A percentile compares a stretch with the other conserved stretches of the same genome.
phyloP scores from a whole-genome alignment of 1,140 invertebrate genomes.

The Lutraria rhynchaena region DNA sequence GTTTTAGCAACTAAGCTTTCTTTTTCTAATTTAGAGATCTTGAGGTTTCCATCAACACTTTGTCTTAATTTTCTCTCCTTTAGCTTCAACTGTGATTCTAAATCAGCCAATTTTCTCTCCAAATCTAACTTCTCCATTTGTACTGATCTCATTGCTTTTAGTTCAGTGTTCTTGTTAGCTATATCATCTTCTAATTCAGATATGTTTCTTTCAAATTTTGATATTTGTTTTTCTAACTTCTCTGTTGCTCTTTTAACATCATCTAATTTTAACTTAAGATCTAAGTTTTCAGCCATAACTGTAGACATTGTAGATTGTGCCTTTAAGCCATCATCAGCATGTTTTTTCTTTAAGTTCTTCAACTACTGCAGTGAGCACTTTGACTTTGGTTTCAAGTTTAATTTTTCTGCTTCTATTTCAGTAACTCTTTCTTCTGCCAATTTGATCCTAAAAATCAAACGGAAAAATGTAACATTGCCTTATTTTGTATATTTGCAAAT shows the following conservation, averaged over 20 bases:
- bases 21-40: conserved; percentile 55
- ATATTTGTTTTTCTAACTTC: conserved; percentile 63
- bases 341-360: conserved; percentile 60
- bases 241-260: conserved; percentile 55
- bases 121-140: conserved; percentile 61
- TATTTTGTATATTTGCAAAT: too few species aligned
- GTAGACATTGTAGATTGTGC: conserved; percentile 17
- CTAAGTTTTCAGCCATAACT: conserved; percentile 52
- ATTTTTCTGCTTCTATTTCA: conserved; percentile 66
- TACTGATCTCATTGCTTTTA: conserved; percentile 58
- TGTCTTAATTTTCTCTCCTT: conserved; percentile 60
- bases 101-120: conserved; percentile 58
- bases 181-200: conserved; percentile 69
- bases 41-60: conserved; percentile 55
- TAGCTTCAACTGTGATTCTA: conserved; percentile 53
- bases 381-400: conserved; percentile 69
- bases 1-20: conserved; percentile 39
- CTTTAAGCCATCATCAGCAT: conserved; percentile 24
- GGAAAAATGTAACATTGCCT: too few species aligned
- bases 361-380: conserved; percentile 76
- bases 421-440: conserved; percentile 69
- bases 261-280: conserved; percentile 62
- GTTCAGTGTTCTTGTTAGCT: conserved; percentile 55
- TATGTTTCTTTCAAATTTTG: conserved; percentile 83
- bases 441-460: conserved; percentile 64